These are phyloP conservation scores for Odocoileus hemionus DNA, from an alignment of 2,113 vertebrate genomes.

Conservation along the genomic window DNA sequence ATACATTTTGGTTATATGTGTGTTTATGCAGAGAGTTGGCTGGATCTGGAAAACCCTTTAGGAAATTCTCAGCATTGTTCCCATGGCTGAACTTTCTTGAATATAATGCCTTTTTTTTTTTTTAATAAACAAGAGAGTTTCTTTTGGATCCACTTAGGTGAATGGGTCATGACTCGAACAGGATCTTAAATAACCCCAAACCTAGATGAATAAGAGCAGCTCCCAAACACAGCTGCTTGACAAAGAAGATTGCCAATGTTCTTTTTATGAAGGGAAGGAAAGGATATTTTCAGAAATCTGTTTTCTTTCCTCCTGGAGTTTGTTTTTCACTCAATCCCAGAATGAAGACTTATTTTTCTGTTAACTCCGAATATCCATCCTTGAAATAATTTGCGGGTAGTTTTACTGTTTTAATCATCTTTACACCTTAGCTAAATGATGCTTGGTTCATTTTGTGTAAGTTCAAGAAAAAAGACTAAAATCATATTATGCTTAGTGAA, in stretches of 20 bases:
- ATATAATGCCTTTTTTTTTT: neutral
- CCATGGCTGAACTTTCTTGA: conserved; percentile 37
- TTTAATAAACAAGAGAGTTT: conserved; percentile 33
- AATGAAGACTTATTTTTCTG: conserved; percentile 17
- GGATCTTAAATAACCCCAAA: conserved; percentile 55
- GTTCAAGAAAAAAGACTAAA: neutral
- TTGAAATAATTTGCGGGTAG: neutral
- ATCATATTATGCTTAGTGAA: neutral
- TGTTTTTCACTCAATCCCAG: conserved; percentile 26
- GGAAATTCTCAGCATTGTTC: conserved; percentile 39
- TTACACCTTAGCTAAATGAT: neutral
- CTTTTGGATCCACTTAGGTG: conserved; percentile 52
- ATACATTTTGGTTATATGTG: conserved; percentile 36
- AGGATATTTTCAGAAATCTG: conserved; percentile 43
- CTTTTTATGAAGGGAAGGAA: conserved; percentile 18
- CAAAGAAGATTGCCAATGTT: conserved; percentile 10
- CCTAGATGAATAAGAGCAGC: conserved; percentile 6
- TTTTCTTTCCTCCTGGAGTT: conserved; percentile 40
- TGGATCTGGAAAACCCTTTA: conserved; percentile 18
- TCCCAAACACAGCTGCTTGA: conserved; percentile 51
- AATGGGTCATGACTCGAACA: conserved; percentile 37
- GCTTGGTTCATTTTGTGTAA: neutral
- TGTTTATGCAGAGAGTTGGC: conserved; percentile 11
- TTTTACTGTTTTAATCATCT: neutral
- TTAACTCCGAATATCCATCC: conserved; percentile 6